Evolutionary conservation across 2,113 vertebrate genomes (phyloP).

Genomic region (Marmota flaviventris): DNA sequence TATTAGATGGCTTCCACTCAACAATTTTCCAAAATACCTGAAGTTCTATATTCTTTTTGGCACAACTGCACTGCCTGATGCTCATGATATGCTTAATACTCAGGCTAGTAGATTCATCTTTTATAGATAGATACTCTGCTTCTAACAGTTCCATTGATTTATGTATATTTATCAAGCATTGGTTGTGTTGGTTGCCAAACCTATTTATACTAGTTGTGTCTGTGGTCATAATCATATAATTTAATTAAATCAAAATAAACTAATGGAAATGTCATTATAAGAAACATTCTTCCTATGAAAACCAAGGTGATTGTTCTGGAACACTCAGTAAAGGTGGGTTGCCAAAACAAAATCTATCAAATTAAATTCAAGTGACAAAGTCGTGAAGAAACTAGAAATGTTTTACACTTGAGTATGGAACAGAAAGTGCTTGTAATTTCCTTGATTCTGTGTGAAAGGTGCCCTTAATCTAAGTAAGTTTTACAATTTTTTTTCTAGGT

Average conservation of each 20-base stretch:
- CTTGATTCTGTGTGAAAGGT: neutral
- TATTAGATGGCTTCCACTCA: conserved; percentile 19
- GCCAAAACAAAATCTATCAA: neutral
- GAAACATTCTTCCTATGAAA: neutral
- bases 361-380: neutral
- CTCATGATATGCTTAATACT: neutral
- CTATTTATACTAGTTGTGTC: neutral
- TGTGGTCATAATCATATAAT: conserved; percentile 12
- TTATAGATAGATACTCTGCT: neutral
- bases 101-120: neutral
- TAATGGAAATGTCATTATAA: neutral
- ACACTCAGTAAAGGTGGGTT: conserved; percentile 9
- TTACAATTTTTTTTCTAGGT: too few species aligned
- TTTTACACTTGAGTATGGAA: neutral
- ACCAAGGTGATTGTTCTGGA: conserved; percentile 29
- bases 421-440: conserved; percentile 15
- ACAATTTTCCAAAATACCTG: neutral
- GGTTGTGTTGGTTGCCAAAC: conserved; percentile 11
- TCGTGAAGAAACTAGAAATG: neutral
- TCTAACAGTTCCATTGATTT: neutral
- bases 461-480: neutral
- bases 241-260: conserved; percentile 31
- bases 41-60: neutral
- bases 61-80: neutral
- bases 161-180: neutral